phyloP scores from a whole-genome alignment of 2,113 vertebrate species.

The Cnemophilus loriae region DNA sequence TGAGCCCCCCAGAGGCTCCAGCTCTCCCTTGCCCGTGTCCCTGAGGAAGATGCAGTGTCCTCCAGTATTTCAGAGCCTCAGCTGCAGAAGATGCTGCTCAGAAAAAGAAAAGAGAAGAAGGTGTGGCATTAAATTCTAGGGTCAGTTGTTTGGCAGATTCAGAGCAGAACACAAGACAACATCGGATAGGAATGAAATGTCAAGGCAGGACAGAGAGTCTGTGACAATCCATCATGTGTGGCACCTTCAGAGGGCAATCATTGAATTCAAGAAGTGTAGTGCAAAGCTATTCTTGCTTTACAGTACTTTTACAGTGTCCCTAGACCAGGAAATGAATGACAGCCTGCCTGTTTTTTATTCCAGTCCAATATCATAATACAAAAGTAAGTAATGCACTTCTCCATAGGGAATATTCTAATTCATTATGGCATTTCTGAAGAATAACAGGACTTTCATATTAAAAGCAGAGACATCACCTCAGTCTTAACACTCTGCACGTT shows the following conservation, averaged over 20 bases:
- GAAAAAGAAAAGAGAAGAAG: conserved; percentile 20
- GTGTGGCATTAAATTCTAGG: conserved; percentile 37
- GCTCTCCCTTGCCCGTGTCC: not conserved
- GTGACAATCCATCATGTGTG: conserved; percentile 50
- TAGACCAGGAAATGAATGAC: not conserved
- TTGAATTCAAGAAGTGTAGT: conserved; percentile 27
- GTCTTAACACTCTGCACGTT: not conserved
- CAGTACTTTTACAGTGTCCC: not conserved
- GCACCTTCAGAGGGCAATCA: conserved; percentile 43
- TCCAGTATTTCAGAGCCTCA: conserved; percentile 55
- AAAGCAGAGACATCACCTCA: not conserved
- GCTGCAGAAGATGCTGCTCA: conserved; percentile 15
- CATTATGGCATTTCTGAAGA: not conserved
- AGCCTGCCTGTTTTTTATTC: not conserved
- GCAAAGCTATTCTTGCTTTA: conserved; percentile 9
- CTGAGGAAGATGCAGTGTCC: conserved; percentile 41
- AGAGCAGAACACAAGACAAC: conserved; percentile 38
- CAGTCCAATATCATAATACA: not conserved
- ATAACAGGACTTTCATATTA: not conserved
- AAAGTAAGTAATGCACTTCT: not conserved
- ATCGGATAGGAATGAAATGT: conserved; percentile 36
- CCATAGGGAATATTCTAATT: conserved; percentile 6
- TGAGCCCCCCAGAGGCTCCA: not conserved
- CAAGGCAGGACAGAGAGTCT: conserved; percentile 43
- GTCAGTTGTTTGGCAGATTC: conserved; percentile 32